A percentile compares a stretch with the other conserved stretches of the same genome.
Conservation (phyloP, 1,140 invertebrate genomes). For the Drosophila baimaii region DNA sequence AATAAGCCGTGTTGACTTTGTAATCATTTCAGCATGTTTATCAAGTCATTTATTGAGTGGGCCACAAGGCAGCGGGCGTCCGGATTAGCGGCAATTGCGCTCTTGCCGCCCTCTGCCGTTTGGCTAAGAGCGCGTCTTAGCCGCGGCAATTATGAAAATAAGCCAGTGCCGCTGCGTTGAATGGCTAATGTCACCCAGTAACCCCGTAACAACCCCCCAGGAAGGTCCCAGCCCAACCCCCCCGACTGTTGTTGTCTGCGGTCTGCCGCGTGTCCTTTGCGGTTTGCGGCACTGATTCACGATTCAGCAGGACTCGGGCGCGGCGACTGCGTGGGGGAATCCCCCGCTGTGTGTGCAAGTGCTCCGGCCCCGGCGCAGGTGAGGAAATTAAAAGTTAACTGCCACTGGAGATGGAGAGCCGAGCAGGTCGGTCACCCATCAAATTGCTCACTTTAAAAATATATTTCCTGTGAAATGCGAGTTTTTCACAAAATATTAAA, state of each 20-base stretch:
- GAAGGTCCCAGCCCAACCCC: conserved; percentile 16
- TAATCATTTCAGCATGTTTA: conserved; percentile 71
- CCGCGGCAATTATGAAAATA: conserved; percentile 71
- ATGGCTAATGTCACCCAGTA: conserved; percentile 42
- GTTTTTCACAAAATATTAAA: conserved; percentile 15
- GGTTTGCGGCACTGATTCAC: conserved; percentile 48
- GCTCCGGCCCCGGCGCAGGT: conserved; percentile 31
- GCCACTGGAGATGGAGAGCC: conserved; percentile 35
- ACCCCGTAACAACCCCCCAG: conserved; percentile 14
- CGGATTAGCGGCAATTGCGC: conserved; percentile 42
- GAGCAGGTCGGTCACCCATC: conserved; percentile 7
- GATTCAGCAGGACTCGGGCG: conserved; percentile 11
- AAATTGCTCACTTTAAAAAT: conserved; percentile 25
- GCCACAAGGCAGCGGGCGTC: conserved; percentile 2
- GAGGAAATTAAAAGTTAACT: conserved; percentile 64
- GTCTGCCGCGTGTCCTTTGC: conserved; percentile 51
- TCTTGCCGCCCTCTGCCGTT: conserved; percentile 21
- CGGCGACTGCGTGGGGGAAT: conserved; percentile 19
- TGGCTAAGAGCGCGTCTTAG: conserved; percentile 39
- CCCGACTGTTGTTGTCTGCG: conserved; percentile 45
- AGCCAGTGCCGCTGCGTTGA: conserved; percentile 35
- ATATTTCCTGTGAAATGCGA: conserved; percentile 11
- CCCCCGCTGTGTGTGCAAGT: conserved; percentile 42
- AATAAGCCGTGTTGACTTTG: conserved; percentile 77
- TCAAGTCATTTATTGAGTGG: conserved; percentile 52